These are phyloP conservation scores for Micromesistius poutassou DNA, from an alignment of 2,797 vertebrate species.

Conservation along the genomic window DNA sequence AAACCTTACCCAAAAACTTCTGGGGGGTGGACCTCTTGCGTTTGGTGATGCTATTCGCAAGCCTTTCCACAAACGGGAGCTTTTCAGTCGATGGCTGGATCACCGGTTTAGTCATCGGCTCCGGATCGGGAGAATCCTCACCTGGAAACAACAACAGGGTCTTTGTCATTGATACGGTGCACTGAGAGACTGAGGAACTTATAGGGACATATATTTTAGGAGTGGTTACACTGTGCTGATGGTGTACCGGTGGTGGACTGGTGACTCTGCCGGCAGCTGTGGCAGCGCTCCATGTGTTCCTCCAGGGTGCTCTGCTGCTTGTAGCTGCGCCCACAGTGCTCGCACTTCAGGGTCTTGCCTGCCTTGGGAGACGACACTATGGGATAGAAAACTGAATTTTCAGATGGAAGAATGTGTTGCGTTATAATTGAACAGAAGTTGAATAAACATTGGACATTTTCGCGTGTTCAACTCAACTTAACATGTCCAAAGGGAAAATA, in stretches of 20 bases:
- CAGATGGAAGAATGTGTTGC: neutral
- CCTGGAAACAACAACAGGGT: conserved; percentile 61
- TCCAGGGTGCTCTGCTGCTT: conserved; percentile 94
- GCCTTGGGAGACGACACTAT: conserved; percentile 88
- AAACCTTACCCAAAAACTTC: conserved; percentile 89
- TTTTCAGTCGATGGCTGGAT: conserved; percentile 83
- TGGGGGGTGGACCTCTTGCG: conserved; percentile 94
- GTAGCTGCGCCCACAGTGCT: conserved; percentile 94
- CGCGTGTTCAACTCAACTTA: neutral
- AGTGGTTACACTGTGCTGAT: conserved; percentile 61
- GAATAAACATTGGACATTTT: neutral
- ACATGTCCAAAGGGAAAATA: neutral
- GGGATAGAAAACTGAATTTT: conserved; percentile 35
- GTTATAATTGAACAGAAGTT: neutral
- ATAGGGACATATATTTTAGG: neutral
- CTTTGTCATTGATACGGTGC: neutral
- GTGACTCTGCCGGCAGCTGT: conserved; percentile 87
- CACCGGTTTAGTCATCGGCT: conserved; percentile 79
- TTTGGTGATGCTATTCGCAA: conserved; percentile 91
- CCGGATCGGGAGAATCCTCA: conserved; percentile 84
- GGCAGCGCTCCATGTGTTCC: conserved; percentile 91
- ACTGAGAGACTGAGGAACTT: neutral
- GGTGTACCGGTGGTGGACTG: conserved; percentile 74
- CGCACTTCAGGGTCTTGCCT: conserved; percentile 95
- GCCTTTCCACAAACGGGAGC: conserved; percentile 82